Conservation (phyloP, 2,888 invertebrate species). For the Ophion obscuratus region DNA sequence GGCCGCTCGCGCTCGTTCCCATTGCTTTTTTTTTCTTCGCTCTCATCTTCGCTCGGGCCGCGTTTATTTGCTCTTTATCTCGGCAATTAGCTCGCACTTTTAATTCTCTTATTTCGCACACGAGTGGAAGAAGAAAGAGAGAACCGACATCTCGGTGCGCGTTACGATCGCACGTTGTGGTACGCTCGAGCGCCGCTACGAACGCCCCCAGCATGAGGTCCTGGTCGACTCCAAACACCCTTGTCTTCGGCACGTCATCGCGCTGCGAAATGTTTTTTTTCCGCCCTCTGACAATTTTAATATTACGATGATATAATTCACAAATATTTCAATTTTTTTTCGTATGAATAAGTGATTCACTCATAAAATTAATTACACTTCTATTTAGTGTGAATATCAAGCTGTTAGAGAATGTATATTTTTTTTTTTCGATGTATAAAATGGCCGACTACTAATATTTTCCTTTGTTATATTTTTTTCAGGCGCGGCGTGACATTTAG, state of each 20-base stretch:
- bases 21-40: slow-evolving; percentile 60
- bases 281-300: not conserved
- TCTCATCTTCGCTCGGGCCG: slow-evolving; percentile 47
- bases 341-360: too few species aligned
- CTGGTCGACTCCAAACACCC: not conserved
- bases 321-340: not conserved
- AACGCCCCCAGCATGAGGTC: slow-evolving; percentile 49
- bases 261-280: not conserved
- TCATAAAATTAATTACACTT: too few species aligned
- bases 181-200: slow-evolving; percentile 41
- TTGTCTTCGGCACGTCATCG: not conserved
- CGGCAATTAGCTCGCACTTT: slow-evolving; percentile 59
- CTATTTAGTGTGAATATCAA: too few species aligned
- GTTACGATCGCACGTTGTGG: slow-evolving; percentile 45
- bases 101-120: slow-evolving; percentile 40
- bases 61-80: slow-evolving; percentile 61
- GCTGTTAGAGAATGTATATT: too few species aligned
- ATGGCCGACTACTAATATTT: too few species aligned
- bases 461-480: too few species aligned
- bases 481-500: too few species aligned
- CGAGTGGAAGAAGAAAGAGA: slow-evolving; percentile 4
- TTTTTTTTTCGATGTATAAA: too few species aligned
- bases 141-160: slow-evolving; percentile 18
- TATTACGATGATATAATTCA: not conserved
- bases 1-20: slow-evolving; percentile 20